Percentiles rank a stretch among this genome's conserved stretches.
phyloP scores from a whole-genome alignment of 2,888 invertebrate genomes.

The Myopa tessellatipennis region DNA sequence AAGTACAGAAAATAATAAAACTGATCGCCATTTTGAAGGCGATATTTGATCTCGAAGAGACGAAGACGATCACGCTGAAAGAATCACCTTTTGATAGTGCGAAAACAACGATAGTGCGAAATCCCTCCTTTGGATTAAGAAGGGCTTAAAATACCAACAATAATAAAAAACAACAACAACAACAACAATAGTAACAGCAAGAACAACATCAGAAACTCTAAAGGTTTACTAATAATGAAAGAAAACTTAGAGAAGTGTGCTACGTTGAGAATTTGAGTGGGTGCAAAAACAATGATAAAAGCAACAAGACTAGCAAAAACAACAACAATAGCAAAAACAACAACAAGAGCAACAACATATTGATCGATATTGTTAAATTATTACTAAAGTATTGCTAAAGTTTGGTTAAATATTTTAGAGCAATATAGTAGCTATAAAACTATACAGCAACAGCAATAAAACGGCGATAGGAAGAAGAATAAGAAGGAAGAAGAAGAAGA shows the following conservation, averaged over 20 bases:
- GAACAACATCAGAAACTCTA: background rate
- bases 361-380: background rate
- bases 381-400: no score
- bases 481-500: background rate
- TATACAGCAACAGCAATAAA: background rate
- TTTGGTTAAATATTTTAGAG: no score
- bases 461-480: background rate
- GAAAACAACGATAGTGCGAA: no score
- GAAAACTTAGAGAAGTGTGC: no score
- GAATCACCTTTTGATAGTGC: background rate
- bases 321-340: background rate
- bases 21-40: background rate
- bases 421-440: background rate
- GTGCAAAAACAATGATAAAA: background rate
- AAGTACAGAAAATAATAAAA: background rate
- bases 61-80: conserved; percentile 4
- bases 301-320: background rate
- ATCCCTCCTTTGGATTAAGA: no score
- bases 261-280: no score
- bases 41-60: conserved; percentile 1
- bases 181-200: background rate
- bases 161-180: background rate
- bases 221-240: no score
- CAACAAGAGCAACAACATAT: background rate
- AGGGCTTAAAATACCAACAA: background rate